Conservation (phyloP, 2,113 vertebrate genomes). For the Melanocharis versteri region DNA sequence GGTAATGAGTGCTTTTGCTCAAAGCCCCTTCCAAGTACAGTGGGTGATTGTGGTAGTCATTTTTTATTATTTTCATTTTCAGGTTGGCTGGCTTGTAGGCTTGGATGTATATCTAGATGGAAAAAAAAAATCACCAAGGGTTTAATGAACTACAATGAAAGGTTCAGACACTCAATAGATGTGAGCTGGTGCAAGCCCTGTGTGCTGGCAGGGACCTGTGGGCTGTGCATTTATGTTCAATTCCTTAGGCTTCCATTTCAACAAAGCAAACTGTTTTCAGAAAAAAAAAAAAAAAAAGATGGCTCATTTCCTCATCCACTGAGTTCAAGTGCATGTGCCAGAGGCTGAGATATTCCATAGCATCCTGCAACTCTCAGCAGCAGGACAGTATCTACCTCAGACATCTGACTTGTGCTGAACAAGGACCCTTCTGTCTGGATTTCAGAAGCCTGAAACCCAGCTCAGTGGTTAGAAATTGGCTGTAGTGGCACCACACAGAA, state of each 20-base stretch:
- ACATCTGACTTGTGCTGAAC: constrained; percentile 10
- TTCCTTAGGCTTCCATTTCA: not conserved
- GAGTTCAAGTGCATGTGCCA: not conserved
- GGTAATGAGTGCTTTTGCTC: constrained; percentile 89
- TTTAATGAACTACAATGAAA: not conserved
- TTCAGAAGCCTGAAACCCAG: not conserved
- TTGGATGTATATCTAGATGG: constrained; percentile 88
- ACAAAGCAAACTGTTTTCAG: not conserved
- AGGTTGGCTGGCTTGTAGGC: constrained; percentile 84
- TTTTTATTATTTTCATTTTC: constrained; percentile 88
- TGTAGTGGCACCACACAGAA: not conserved
- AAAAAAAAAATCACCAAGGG: not conserved
- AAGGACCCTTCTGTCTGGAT: constrained; percentile 13
- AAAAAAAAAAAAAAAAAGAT: not conserved
- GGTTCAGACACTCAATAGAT: not conserved
- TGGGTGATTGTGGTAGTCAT: constrained; percentile 85
- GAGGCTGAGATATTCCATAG: not conserved
- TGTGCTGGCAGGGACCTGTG: not conserved
- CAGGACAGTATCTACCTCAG: not conserved
- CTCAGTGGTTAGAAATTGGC: not conserved
- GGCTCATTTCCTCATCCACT: not conserved
- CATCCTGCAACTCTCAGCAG: not conserved
- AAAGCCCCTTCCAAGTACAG: constrained; percentile 87
- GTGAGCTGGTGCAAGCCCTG: not conserved
- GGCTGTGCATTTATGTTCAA: not conserved